Conservation (phyloP, 2,113 vertebrate species). For the Zosterops hypoxanthus region DNA sequence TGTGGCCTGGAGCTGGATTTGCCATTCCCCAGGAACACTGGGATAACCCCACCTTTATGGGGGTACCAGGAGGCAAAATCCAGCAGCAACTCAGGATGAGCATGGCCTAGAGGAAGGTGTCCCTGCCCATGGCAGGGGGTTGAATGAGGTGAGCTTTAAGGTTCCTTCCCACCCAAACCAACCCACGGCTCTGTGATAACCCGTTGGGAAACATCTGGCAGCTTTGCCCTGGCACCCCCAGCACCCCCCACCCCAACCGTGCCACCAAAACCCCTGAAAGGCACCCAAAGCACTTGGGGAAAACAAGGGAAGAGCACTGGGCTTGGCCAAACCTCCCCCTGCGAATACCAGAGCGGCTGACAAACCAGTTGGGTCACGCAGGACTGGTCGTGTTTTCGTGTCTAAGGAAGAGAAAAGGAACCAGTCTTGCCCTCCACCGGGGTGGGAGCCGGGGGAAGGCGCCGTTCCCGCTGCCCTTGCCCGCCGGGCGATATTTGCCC, state of each 20-base stretch:
- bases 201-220: accelerated
- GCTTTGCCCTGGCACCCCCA: background rate
- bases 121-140: background rate
- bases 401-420: background rate
- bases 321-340: background rate
- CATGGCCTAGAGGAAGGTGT: background rate
- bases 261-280: accelerated
- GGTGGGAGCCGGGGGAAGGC: background rate
- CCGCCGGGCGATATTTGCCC: background rate
- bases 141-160: background rate
- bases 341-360: background rate
- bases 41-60: too few relatives aligned
- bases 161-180: background rate
- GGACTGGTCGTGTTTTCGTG: background rate
- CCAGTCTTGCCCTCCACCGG: background rate
- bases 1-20: too few relatives aligned
- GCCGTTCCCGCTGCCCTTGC: background rate
- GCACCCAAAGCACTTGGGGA: accelerated
- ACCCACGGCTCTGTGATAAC: accelerated
- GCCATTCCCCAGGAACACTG: too few relatives aligned
- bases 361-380: background rate
- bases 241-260: accelerated
- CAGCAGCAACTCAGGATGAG: too few relatives aligned
- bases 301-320: background rate
- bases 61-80: too few relatives aligned